A percentile compares a stretch with the other conserved stretches of the same genome.
Conservation (phyloP, 35 echinoderm and acorn worm genomes). For the Apostichopus californicus region DNA sequence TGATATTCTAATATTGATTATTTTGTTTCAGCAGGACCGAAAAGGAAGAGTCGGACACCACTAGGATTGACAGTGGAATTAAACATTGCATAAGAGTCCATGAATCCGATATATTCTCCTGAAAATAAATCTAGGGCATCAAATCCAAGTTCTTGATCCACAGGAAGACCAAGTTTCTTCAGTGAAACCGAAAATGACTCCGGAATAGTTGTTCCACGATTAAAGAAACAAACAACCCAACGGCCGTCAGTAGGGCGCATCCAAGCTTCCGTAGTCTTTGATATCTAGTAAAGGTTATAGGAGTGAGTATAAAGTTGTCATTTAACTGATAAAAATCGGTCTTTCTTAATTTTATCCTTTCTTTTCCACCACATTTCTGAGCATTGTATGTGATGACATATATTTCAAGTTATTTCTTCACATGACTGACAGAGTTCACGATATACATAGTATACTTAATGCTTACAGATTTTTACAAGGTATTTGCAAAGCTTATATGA, state of each 20-base stretch:
- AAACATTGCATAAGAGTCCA: conserved; percentile 10
- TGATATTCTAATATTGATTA: too few relatives aligned
- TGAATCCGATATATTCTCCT: conserved; percentile 59
- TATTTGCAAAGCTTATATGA: too few relatives aligned
- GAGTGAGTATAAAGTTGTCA: too few relatives aligned
- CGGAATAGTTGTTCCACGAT: conserved; percentile 37
- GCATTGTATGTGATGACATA: too few relatives aligned
- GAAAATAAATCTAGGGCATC: conserved; percentile 62
- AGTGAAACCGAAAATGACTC: conserved; percentile 58
- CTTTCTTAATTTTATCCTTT: too few relatives aligned
- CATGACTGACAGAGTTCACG: too few relatives aligned
- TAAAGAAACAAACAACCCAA: conserved; percentile 63
- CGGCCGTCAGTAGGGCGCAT: conserved; percentile 38
- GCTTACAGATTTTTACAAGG: too few relatives aligned
- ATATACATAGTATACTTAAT: too few relatives aligned
- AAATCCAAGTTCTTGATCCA: conserved; percentile 52
- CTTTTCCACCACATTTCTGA: too few relatives aligned
- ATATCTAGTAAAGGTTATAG: conserved; percentile 27
- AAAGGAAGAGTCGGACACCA: conserved; percentile 12
- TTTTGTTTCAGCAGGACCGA: conserved; percentile 29
- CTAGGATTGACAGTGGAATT: conserved; percentile 32
- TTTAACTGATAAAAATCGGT: too few relatives aligned
- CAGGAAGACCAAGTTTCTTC: conserved; percentile 57
- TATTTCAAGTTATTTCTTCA: too few relatives aligned
- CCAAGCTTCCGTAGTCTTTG: conserved; percentile 52